Evolutionary conservation across 2,797 vertebrate genomes (phyloP), one percentile per base, ranked within the genome.

Genomic region (Triplophysa yarkandensis): DNA sequence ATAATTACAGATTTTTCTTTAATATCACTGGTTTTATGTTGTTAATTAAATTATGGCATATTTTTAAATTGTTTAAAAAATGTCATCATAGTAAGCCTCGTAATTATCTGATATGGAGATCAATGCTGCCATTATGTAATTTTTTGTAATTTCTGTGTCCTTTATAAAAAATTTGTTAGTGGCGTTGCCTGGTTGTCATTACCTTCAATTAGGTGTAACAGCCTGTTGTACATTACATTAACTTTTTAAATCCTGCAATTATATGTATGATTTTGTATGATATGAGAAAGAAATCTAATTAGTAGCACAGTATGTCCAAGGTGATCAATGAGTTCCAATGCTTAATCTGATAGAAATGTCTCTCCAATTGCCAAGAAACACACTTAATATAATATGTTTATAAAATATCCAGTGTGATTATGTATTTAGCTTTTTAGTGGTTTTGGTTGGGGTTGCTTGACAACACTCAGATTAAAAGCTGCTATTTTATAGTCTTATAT

Each of bases 241-340:
- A 17, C 43, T 44, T 60, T 21, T 69, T 34, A 32, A 17, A 46
- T 44, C 25, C 39, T 44, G 21, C 8, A 48, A 23, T 71, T 34
- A 60, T 61, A 57, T 28, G 54, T 60, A 4, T 46, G 11, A 70
- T n/a, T 41, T 70, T 58, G n/a, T 41, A 46, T 69, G 52, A 58
- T 57, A 69, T 36, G 55, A 36, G 14, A 71, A 46, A 23, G 30
- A 32, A 10, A 9, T 27, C 14, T 16, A 55, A 28, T 21, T 0
- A 36, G 44, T 71, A 61, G 4, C 11, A 21, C 14, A 46, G 16
- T n/a, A 17, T 11, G 68, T 60, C n/a, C 46, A 23, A 48, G 23
- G 19, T n/a, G 28, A 46, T 61, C 48, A 43, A 61, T 48, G 41
- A 25, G 43, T 14, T 61, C 23, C 4, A 61, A n/a, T 21, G 23